Evolutionary conservation across 1,140 invertebrate genomes (phyloP).

Genomic region (Argopecten irradians): DNA sequence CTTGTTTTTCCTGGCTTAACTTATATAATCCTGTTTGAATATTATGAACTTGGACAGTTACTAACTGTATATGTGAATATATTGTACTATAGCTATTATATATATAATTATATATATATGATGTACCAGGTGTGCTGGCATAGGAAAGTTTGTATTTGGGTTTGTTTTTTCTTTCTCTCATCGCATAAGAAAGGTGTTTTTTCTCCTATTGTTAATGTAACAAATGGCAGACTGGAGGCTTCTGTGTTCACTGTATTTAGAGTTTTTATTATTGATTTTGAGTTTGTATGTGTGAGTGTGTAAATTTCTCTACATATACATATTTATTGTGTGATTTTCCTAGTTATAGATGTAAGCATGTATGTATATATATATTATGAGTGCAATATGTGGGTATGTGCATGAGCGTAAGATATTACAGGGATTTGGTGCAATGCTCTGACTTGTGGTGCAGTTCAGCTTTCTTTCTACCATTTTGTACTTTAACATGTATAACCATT

Average conservation of each 20-base stretch:
- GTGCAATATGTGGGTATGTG: slow-evolving; percentile 20
- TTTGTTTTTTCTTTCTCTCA: slow-evolving; percentile 18
- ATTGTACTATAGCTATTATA: slow-evolving; percentile 23
- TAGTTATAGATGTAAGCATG: slow-evolving; percentile 3
- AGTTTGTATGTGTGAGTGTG: neutral
- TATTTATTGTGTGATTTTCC: slow-evolving; percentile 23
- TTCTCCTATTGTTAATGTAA: neutral
- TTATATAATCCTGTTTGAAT: slow-evolving; percentile 45
- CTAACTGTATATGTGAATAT: slow-evolving; percentile 17
- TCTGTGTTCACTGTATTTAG: slow-evolving; percentile 14
- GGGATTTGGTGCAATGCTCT: neutral
- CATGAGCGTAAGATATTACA: neutral
- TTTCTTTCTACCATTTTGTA: neutral
- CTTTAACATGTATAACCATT: neutral
- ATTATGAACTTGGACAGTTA: slow-evolving; percentile 22
- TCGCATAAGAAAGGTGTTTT: neutral
- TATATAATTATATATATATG: slow-evolving; percentile 19
- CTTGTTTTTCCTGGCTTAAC: slow-evolving; percentile 40
- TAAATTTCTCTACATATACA: slow-evolving; percentile 19
- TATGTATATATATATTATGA: slow-evolving; percentile 3
- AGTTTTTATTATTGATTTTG: slow-evolving; percentile 10
- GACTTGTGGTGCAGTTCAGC: neutral
- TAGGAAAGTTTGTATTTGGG: neutral
- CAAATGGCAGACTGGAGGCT: neutral
- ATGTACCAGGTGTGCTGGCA: slow-evolving; percentile 6